Conservation (phyloP, 2,888 invertebrate genomes). For the Nyleta sp. region DNA sequence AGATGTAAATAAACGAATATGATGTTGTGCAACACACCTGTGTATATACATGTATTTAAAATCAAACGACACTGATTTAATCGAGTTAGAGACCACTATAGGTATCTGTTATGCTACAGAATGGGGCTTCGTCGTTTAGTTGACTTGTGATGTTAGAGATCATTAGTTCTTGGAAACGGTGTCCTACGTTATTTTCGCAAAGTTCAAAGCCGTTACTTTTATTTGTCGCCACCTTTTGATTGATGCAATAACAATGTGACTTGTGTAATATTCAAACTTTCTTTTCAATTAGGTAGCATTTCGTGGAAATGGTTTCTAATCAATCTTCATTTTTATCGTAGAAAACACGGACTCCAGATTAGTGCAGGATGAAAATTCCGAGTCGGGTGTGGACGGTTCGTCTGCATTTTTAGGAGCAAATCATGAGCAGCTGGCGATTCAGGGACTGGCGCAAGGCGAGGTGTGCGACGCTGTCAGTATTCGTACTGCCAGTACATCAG, state of each 20-base stretch:
- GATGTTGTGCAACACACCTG: slow-evolving; percentile 58
- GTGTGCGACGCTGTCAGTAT: slow-evolving; percentile 79
- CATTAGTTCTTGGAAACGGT: slow-evolving; percentile 32
- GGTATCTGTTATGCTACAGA: slow-evolving; percentile 78
- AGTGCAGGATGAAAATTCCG: slow-evolving; percentile 74
- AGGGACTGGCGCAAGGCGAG: slow-evolving; percentile 76
- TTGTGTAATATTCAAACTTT: no score
- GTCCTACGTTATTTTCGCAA: neutral
- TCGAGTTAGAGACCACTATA: slow-evolving; percentile 75
- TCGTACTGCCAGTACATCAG: slow-evolving; percentile 79
- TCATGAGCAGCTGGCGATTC: slow-evolving; percentile 75
- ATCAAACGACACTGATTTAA: slow-evolving; percentile 75
- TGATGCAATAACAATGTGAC: no score
- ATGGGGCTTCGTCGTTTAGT: slow-evolving; percentile 77
- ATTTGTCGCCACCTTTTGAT: neutral
- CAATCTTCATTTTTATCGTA: slow-evolving; percentile 59
- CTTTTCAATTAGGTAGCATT: neutral
- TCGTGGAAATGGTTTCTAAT: neutral
- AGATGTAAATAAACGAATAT: slow-evolving; percentile 63
- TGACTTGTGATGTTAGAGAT: slow-evolving; percentile 53
- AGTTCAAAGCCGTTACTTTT: no score
- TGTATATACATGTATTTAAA: slow-evolving; percentile 62
- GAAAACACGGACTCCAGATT: slow-evolving; percentile 76
- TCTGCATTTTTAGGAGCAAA: slow-evolving; percentile 71
- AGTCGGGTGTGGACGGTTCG: slow-evolving; percentile 72